Conservation (phyloP, 2,888 invertebrate genomes). For the Drosophila cognata region DNA sequence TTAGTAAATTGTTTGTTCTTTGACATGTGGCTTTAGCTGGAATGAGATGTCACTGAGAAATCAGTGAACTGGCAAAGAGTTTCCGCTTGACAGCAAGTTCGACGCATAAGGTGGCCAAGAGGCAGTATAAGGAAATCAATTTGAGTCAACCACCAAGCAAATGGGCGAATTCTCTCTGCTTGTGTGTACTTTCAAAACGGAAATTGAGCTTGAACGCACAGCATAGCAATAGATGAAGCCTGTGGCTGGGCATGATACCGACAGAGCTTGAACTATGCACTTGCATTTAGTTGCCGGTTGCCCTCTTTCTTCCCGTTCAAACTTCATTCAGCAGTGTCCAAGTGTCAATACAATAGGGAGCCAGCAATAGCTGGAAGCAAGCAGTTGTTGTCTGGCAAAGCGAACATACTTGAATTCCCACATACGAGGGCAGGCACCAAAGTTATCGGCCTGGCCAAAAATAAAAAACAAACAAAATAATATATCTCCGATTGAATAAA, state of each 20-base stretch:
- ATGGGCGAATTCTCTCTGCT: background rate
- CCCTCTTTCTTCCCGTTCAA: background rate
- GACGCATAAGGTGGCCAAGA: background rate
- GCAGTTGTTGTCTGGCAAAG: conserved; percentile 2
- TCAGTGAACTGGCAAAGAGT: background rate
- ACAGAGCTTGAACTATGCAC: conserved; percentile 8
- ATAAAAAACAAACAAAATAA: background rate
- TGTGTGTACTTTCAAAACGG: conserved; percentile 34
- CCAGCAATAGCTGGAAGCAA: background rate
- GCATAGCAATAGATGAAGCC: background rate
- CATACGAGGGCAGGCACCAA: conserved; percentile 7
- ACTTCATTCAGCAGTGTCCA: background rate
- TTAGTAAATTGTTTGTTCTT: background rate
- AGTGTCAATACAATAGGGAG: conserved; percentile 13
- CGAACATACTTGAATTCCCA: conserved; percentile 21
- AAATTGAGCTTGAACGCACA: conserved; percentile 44
- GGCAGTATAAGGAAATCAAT: conserved; percentile 25
- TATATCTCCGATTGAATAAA: background rate
- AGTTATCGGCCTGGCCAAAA: background rate
- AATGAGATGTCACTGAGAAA: background rate
- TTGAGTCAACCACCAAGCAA: conserved; percentile 25
- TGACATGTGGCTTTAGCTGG: background rate
- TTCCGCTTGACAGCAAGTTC: conserved; percentile 1
- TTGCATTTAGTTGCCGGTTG: conserved; percentile 4
- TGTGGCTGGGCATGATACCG: background rate